Evolutionary conservation across 1,140 invertebrate species (phyloP), one percentile per base, ranked within the genome.

Genomic region (Bombus balteatus): DNA sequence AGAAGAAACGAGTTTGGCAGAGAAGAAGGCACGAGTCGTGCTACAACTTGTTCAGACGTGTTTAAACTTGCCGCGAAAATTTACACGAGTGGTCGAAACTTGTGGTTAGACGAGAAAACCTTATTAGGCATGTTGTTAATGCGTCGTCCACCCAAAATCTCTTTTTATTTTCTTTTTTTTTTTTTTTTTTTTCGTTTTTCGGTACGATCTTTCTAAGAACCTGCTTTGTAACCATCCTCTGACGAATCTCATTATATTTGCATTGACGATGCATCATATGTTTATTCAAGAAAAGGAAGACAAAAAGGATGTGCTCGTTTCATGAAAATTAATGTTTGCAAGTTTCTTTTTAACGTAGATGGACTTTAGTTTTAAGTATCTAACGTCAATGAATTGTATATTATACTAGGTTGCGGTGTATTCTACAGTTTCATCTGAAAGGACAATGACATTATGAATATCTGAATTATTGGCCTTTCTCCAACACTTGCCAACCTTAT

Each of bases 91-190:
- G 13, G 34, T 18, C 37, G 72, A 66, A 34, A 66, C 43, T 74
- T 70, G 39, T 41, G 70, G 41, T 80, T 81, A 66, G 32, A 53
- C 32, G 41, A 25, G 53, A 74, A 76, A 86, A 86, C 15, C 41
- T 22, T n/a, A 65, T 86, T 83, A 77, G 25, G 57, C 8, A 43
- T 47, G 15, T 65, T 78, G 77, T 86, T 82, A 76, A 76, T 82
- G 37, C 57, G 1, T 32, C 6, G 57, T 68, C 6, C 1, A 1
- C 4, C 57, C 9, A 3, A 39, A 18, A 12, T 66, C 28, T 37
- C 15, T 9, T 37, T 2, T 32, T 47, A 5, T 18, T 34, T 47
- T 22, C 4, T 1, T 0, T 13, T 28, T n/a, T 76, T 37, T 41
- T 25, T 34, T 37, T 25, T 9, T 37, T 41, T 25, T 34, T 37